Conservation (phyloP, 2,113 vertebrate genomes). For the Neolamprologus caudopunctatus region DNA sequence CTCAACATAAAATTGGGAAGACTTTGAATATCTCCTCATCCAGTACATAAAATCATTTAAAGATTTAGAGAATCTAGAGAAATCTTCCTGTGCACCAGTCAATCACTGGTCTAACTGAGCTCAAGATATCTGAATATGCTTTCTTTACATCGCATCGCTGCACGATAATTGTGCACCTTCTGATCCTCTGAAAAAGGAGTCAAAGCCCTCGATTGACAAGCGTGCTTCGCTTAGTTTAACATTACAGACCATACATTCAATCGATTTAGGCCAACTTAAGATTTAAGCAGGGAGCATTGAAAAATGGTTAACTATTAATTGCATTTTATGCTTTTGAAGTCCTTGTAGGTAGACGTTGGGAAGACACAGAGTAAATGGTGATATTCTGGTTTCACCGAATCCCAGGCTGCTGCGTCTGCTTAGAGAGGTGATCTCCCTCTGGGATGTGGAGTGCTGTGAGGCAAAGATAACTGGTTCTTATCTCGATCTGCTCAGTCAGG, state of each 20-base stretch:
- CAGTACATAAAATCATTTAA: background rate
- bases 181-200: background rate
- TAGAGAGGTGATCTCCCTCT: constrained; percentile 39
- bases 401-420: constrained; percentile 22
- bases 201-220: background rate
- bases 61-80: background rate
- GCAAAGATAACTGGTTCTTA: constrained; percentile 62
- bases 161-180: background rate
- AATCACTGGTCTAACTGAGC: background rate
- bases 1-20: background rate
- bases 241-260: background rate
- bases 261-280: background rate
- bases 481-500: constrained; percentile 60
- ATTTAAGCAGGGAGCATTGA: background rate
- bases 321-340: background rate
- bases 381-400: constrained; percentile 21
- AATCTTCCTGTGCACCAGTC: background rate
- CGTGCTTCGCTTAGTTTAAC: background rate
- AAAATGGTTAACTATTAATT: background rate
- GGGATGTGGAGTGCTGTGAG: constrained; percentile 56
- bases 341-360: background rate
- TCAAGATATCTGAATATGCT: background rate
- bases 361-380: constrained; percentile 5
- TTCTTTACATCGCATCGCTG: background rate
- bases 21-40: background rate